These are phyloP conservation scores for Thaleichthys pacificus DNA, from an alignment of 2,797 vertebrate species.

Conservation along the genomic window DNA sequence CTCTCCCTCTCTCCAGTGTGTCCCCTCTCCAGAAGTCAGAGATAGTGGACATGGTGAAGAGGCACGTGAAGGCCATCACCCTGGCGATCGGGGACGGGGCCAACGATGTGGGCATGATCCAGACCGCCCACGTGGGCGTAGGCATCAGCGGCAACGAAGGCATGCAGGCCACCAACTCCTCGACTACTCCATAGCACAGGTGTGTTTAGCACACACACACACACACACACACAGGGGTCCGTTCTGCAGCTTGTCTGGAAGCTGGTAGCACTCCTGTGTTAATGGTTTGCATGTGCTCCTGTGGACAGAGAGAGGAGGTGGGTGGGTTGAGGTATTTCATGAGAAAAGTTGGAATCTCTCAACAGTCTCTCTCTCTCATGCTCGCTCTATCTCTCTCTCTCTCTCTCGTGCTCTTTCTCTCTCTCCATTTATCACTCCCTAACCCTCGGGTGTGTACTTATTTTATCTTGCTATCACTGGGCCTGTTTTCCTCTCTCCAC, in stretches of 20 bases:
- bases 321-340: slow-evolving; percentile 4
- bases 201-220: slow-evolving; percentile 64
- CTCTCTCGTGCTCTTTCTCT: too few relatives aligned
- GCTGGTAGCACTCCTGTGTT: slow-evolving; percentile 42
- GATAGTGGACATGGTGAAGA: slow-evolving; percentile 99
- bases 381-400: too few relatives aligned
- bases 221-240: slow-evolving; percentile 25
- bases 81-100: slow-evolving; percentile 97
- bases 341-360: slow-evolving; percentile 21
- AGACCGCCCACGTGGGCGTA: slow-evolving; percentile 96
- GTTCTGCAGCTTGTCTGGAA: slow-evolving; percentile 35
- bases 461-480: slow-evolving; percentile 36
- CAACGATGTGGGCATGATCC: slow-evolving; percentile 99
- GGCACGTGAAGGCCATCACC: slow-evolving; percentile 96
- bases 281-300: slow-evolving; percentile 53
- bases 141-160: slow-evolving; percentile 98
- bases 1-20: slow-evolving; percentile 77
- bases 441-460: slow-evolving; percentile 26
- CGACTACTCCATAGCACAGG: slow-evolving; percentile 98
- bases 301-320: slow-evolving; percentile 21
- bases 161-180: slow-evolving; percentile 98
- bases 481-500: too few relatives aligned
- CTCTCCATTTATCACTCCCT: slow-evolving; percentile 32
- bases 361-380: slow-evolving; percentile 1
- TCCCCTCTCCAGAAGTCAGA: slow-evolving; percentile 98